phyloP scores from a whole-genome alignment of 2,797 vertebrate genomes.

The Melanotaenia parkinsoni region DNA sequence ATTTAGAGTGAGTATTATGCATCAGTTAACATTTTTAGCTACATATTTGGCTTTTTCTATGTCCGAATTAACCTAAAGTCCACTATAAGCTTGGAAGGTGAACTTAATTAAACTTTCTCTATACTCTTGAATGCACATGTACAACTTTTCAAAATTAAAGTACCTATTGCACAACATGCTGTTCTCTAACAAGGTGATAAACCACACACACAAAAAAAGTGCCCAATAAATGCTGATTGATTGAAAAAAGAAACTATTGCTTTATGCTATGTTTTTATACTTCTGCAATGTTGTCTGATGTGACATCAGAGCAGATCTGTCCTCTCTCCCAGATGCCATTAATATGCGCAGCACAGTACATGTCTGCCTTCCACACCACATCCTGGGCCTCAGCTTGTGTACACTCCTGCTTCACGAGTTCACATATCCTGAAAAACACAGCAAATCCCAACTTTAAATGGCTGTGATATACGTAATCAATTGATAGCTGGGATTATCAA shows the following conservation, averaged over 20 bases:
- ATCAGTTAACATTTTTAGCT: too few relatives aligned
- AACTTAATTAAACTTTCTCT: too few relatives aligned
- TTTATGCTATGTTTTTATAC: conserved; percentile 67
- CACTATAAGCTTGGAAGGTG: too few relatives aligned
- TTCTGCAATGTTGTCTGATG: conserved; percentile 81
- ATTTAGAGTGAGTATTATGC: not conserved
- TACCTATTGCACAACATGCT: too few relatives aligned
- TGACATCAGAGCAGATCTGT: conserved; percentile 74
- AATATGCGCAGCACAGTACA: conserved; percentile 86
- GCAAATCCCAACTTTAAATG: not conserved
- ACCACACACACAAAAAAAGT: too few relatives aligned
- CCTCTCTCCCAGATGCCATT: conserved; percentile 89
- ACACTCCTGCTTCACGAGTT: conserved; percentile 82
- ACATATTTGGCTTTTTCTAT: too few relatives aligned
- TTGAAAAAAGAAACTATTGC: not conserved
- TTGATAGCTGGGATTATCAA: not conserved
- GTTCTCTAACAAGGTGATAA: too few relatives aligned
- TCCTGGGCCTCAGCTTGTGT: conserved; percentile 69
- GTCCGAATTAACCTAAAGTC: too few relatives aligned
- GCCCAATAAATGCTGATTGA: too few relatives aligned
- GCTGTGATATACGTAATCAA: not conserved
- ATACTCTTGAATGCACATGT: too few relatives aligned
- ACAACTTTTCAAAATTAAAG: too few relatives aligned
- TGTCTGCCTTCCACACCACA: conserved; percentile 82
- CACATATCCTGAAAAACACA: conserved; percentile 82